phyloP scores from a whole-genome alignment of 2,113 vertebrate genomes.

The Nymphicus hollandicus region DNA sequence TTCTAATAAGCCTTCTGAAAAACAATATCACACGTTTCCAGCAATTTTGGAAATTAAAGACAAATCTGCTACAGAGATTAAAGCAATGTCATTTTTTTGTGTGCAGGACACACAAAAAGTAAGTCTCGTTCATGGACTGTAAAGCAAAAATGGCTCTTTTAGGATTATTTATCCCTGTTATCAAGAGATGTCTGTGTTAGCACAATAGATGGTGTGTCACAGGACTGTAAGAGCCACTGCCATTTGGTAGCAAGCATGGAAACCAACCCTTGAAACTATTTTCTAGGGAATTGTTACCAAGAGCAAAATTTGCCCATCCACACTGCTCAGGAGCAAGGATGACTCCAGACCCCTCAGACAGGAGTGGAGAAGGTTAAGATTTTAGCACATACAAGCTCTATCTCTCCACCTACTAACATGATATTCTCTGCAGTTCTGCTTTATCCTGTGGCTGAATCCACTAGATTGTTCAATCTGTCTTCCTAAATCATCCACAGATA shows the following conservation, averaged over 20 bases:
- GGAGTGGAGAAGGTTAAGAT: not conserved
- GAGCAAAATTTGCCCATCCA: not conserved
- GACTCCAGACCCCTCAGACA: not conserved
- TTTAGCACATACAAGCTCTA: not conserved
- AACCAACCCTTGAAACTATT: not conserved
- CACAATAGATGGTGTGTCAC: not conserved
- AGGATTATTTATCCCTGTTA: not conserved
- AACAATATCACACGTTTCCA: not conserved
- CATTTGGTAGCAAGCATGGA: not conserved
- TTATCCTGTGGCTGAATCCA: not conserved
- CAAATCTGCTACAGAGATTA: conserved; percentile 12
- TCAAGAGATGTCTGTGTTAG: not conserved
- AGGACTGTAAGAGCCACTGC: not conserved
- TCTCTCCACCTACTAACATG: not conserved
- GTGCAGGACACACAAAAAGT: not conserved
- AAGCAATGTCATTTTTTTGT: not conserved
- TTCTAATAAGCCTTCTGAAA: conserved; percentile 4
- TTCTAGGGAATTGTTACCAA: not conserved
- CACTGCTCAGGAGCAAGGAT: not conserved
- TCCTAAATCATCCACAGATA: not conserved
- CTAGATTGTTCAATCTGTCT: not conserved
- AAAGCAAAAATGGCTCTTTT: conserved; percentile 11
- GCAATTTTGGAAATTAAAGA: conserved; percentile 26
- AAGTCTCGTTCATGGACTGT: not conserved
- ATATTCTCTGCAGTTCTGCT: not conserved